phyloP scores from a whole-genome alignment of 2,797 vertebrate genomes.

The Micromesistius poutassou region DNA sequence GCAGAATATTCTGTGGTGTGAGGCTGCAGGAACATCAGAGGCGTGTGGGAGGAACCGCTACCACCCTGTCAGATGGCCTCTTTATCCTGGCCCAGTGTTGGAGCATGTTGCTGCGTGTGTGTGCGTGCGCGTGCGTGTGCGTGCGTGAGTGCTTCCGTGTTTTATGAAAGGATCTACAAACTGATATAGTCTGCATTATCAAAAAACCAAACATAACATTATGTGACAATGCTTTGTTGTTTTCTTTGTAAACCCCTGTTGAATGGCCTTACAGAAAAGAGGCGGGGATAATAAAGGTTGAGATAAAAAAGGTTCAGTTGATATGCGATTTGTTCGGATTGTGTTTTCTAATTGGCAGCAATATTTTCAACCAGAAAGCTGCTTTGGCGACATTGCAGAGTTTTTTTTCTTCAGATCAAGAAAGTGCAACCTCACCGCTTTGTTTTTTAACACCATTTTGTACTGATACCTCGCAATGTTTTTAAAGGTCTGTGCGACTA shows the following conservation, averaged over 20 bases:
- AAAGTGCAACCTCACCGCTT: neutral
- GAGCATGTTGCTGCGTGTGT: conserved; percentile 22
- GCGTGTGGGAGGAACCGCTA: conserved; percentile 24
- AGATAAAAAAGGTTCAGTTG: no score
- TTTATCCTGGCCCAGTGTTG: conserved; percentile 45
- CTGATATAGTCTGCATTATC: neutral
- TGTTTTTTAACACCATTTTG: neutral
- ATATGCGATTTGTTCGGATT: neutral
- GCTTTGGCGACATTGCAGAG: neutral
- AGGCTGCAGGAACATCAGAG: conserved; percentile 28
- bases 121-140: neutral
- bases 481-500: no score
- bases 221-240: neutral
- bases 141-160: neutral
- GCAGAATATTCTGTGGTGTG: conserved; percentile 36
- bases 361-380: neutral
- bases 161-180: neutral
- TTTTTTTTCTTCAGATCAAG: neutral
- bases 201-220: neutral
- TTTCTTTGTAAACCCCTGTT: neutral
- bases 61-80: conserved; percentile 29
- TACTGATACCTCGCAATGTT: neutral
- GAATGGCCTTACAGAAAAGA: neutral
- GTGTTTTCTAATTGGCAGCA: neutral
- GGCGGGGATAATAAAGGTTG: neutral